Base-by-base conservation (phyloP, 2,113 vertebrate genomes). In the Syngnathoides biaculeatus region DNA sequence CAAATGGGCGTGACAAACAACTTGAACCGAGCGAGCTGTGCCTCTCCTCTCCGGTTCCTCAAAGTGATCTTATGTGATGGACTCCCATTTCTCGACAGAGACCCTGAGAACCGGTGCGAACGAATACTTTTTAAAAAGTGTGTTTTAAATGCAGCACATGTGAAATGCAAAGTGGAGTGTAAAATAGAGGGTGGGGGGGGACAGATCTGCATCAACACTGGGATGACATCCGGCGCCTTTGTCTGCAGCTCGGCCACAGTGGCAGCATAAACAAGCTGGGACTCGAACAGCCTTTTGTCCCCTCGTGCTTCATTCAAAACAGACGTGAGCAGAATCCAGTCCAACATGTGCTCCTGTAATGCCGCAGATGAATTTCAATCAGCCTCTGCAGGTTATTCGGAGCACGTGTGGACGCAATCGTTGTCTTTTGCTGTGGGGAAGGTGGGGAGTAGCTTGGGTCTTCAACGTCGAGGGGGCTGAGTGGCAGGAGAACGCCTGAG, bases 221-320 rank as follows among this genome's bases (percentile, higher is more conserved):
- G 40, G 59, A 75, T 62, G 76, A 61, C 48, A 30, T 79, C 72
- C 69, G 39, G 61, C 12, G 67, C 63, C 62, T 68, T 65, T 50
- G 61, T 78, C 58, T 67, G 83, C 79, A 84, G 73, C 64, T 27
- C 81, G 68, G 75, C 69, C 56, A 50, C 66, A 26, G 45, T 13
- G 71, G 72, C 75, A 65, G 73, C 76, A 69, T 19, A 56, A 79
- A 73, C 57, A 69, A 40, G 30, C 59, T 0, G 67, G 79, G 63
- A 45, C 68, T 40, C 48, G 30, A 58, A 53, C 67, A 35, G 83
- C 80, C 81, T 89, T 87, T 90, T 57, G 82, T 87, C 87, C 84
- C 75, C n/a, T n/a, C 57, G 73, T 0, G 74, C 77, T 74, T 71
- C 79, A 87, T 82, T 80, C 72, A 78, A 69, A 85, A 62, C 80